Conservation (phyloP, 2,113 vertebrate genomes). For the Pyxicephalus adspersus region DNA sequence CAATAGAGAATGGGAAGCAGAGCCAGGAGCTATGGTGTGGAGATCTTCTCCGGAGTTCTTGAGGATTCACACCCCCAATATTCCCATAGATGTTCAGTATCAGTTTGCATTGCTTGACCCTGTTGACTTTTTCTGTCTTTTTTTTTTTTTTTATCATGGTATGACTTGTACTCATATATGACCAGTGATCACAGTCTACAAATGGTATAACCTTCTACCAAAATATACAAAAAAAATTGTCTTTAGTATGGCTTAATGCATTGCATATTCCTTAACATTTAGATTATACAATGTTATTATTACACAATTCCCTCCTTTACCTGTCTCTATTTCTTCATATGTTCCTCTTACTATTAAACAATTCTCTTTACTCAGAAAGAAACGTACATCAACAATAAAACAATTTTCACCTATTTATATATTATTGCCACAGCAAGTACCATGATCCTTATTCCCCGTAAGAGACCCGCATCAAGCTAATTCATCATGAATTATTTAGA, state of each 20-base stretch:
- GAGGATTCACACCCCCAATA: background rate
- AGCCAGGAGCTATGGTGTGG: too few species aligned
- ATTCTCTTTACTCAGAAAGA: background rate
- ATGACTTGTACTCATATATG: background rate
- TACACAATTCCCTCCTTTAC: background rate
- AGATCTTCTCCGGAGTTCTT: too few species aligned
- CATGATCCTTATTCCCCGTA: background rate
- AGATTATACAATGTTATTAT: background rate
- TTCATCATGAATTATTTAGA: too few species aligned
- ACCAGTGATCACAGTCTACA: background rate
- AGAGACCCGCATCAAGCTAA: background rate
- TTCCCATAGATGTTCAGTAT: background rate
- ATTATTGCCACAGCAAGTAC: conserved; percentile 13
- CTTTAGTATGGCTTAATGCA: conserved; percentile 2
- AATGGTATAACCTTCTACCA: background rate
- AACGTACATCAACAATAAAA: conserved; percentile 20
- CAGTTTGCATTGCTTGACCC: background rate
- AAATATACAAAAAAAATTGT: background rate
- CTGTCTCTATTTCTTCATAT: background rate
- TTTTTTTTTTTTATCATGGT: too few species aligned
- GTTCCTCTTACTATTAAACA: conserved; percentile 2
- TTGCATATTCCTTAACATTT: background rate
- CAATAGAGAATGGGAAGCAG: too few species aligned
- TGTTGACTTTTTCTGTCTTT: background rate
- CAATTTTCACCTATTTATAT: background rate